Evolutionary conservation across 2,113 vertebrate genomes (phyloP), one percentile per base, ranked within the genome.

Genomic region (Pseudorasbora parva): DNA sequence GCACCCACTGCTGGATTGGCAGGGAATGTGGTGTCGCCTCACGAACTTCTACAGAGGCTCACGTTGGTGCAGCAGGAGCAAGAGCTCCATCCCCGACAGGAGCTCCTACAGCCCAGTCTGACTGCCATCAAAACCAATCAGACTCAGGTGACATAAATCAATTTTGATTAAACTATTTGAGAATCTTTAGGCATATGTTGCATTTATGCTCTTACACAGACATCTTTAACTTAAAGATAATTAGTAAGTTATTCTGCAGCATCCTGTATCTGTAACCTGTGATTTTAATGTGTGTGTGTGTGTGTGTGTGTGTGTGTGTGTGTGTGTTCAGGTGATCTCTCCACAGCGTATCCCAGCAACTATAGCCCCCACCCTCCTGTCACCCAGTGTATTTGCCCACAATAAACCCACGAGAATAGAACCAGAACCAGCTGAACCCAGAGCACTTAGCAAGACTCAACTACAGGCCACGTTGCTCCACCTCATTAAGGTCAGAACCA

Each of bases 51-150:
- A 81, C 95, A 95, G 75, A 97, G 96, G 82, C 96, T 98, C 4
- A 96, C 96, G 84, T 89, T 95, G 2, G 96, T 97, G 27, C 97
- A 97, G 49, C 96, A 97, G 82, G 96, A 97, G 12, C 97, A 98
- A 86, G 97, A 97, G 2, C 96, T 97, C 8, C 94, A 92, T 91
- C 98, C 93, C 93, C 95, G 0, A 87, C 92, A 51, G 86, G 93
- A 12, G 21, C 89, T 47, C 92, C 89, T 82, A 86, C 93, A 11
- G 30, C 89, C 74, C 94, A 91, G 87, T 57, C 79, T 73, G 88
- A 0, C 85, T 25, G 47, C 80, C 19, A 74, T 83, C 71, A 1
- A 93, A 74, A 91, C 88, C 0, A 72, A 81, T 41, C 27, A 3
- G 2, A 30, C 77, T 74, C 57, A 80, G 68, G 83, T 85, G 37